Evolutionary conservation across 2,797 vertebrate species (phyloP).

Genomic region (Spinus pinus): DNA sequence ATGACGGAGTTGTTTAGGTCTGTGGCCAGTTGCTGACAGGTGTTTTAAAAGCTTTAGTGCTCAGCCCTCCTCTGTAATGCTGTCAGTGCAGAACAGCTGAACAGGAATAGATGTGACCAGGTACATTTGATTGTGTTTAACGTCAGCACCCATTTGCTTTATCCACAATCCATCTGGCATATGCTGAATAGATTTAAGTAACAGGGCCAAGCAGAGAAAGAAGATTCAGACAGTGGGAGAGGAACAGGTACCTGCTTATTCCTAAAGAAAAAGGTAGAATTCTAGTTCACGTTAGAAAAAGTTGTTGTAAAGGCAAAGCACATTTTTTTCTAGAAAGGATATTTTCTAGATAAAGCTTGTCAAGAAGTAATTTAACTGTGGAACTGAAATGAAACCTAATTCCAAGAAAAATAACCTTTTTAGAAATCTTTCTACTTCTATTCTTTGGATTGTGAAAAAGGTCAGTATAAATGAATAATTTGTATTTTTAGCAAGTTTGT

Average conservation of each 20-base stretch:
- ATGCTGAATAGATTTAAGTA: slow-evolving; percentile 1
- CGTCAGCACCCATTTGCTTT: slow-evolving; percentile 23
- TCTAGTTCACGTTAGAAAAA: background rate
- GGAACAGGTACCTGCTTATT: background rate
- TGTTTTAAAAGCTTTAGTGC: slow-evolving; percentile 40
- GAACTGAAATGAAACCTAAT: slow-evolving; percentile 29
- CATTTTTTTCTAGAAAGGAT: background rate
- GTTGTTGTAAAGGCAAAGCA: background rate
- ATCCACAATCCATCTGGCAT: background rate
- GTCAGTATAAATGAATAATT: slow-evolving; percentile 63
- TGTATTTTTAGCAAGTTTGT: background rate
- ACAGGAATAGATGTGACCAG: slow-evolving; percentile 5
- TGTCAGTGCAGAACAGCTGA: slow-evolving; percentile 28
- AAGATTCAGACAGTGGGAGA: background rate
- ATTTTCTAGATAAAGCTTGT: background rate
- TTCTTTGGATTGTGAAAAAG: slow-evolving; percentile 73
- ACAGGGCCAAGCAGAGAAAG: background rate
- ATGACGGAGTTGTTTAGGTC: background rate
- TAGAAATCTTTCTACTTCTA: slow-evolving; percentile 68
- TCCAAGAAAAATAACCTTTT: slow-evolving; percentile 77
- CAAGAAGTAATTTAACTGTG: background rate
- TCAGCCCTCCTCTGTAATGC: slow-evolving; percentile 25
- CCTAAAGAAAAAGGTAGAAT: background rate
- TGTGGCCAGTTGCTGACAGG: slow-evolving; percentile 31
- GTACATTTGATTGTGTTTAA: slow-evolving; percentile 12